phyloP scores from a whole-genome alignment of 2,797 vertebrate genomes.

The Fistularia commersonii region DNA sequence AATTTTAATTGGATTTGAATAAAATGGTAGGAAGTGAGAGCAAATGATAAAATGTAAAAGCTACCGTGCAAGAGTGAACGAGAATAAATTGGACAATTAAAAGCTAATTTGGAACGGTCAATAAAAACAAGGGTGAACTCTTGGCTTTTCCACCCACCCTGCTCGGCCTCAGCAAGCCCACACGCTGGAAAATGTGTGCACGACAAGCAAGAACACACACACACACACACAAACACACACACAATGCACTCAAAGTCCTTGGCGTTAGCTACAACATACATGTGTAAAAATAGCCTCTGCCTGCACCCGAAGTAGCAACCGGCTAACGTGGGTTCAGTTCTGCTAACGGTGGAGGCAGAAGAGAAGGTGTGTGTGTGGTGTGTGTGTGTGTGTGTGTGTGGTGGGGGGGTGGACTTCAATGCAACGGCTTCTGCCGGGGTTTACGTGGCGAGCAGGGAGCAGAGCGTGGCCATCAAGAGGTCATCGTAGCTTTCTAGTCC shows the following conservation, averaged over 20 bases:
- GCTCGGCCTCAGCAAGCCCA: conserved; percentile 38
- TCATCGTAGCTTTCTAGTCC: conserved; percentile 60
- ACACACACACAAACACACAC: conserved; percentile 27
- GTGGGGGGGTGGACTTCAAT: conserved; percentile 19
- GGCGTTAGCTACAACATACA: no score
- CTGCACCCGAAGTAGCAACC: no score
- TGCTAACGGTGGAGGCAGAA: conserved; percentile 24
- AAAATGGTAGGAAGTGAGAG: conserved; percentile 18
- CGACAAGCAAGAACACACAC: conserved; percentile 12
- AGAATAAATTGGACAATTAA: conserved; percentile 27
- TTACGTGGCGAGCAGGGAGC: conserved; percentile 56
- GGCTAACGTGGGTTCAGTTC: conserved; percentile 21
- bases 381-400: no score
- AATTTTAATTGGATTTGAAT: conserved; percentile 7
- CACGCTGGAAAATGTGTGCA: conserved; percentile 23
- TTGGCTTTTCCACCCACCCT: conserved; percentile 22
- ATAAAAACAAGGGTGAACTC: conserved; percentile 28
- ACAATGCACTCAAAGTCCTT: no score
- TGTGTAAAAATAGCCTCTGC: conserved; percentile 48
- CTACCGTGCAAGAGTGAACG: conserved; percentile 7
- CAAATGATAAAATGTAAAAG: neutral
- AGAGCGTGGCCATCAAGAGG: conserved; percentile 44
- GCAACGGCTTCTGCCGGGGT: conserved; percentile 41
- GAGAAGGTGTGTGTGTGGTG: conserved; percentile 4
- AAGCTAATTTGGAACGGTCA: conserved; percentile 37